Evolutionary conservation across 1,140 invertebrate species (phyloP).

Genomic region (Trinorchestia longiramus): DNA sequence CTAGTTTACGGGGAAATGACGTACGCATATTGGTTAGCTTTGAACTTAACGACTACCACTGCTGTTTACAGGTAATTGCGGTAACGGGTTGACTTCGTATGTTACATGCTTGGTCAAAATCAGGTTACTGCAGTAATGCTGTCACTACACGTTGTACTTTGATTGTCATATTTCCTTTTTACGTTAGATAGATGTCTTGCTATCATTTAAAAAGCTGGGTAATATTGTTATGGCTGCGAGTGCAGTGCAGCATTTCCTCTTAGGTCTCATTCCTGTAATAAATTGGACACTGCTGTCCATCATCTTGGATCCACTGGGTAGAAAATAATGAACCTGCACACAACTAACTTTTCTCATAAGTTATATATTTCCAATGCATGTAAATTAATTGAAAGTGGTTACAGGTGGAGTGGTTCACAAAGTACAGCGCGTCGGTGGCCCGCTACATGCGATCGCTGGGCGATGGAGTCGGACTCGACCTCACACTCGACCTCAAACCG

Average conservation of each 20-base stretch:
- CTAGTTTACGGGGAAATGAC: background rate
- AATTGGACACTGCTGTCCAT: background rate
- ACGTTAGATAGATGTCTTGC: background rate
- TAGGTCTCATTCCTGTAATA: background rate
- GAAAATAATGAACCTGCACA: too few relatives aligned
- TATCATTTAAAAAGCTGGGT: background rate
- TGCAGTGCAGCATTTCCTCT: background rate
- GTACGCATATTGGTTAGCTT: background rate
- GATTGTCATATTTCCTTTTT: background rate
- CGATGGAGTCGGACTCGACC: constrained; percentile 83
- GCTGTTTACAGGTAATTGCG: background rate
- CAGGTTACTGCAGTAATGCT: background rate
- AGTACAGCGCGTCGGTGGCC: constrained; percentile 4
- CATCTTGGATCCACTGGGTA: background rate
- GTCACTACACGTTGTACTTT: background rate
- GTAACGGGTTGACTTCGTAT: background rate
- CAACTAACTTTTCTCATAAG: too few relatives aligned
- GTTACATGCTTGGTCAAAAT: background rate
- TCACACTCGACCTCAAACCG: constrained; percentile 89
- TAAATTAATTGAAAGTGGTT: background rate
- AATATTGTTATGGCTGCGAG: background rate
- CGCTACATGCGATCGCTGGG: constrained; percentile 84
- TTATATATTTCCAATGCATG: background rate
- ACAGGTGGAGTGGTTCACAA: constrained; percentile 28
- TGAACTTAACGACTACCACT: background rate